Evolutionary conservation across 2,113 vertebrate genomes (phyloP).

Genomic region (Cebus imitator): DNA sequence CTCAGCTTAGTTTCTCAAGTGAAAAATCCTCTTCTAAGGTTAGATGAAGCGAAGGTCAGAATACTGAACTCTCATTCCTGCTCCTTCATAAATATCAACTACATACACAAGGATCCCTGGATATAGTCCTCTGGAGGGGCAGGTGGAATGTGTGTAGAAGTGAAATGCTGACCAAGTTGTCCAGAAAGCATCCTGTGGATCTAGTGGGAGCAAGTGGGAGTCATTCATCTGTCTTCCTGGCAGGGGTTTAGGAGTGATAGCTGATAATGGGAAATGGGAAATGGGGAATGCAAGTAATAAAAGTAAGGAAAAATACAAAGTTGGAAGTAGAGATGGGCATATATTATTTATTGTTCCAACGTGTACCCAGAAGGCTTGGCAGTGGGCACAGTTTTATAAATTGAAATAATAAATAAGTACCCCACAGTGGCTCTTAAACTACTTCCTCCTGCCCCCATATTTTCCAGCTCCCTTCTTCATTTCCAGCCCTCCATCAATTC

Average conservation of each 20-base stretch:
- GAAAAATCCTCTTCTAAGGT: slow-evolving; percentile 47
- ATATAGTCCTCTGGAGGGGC: slow-evolving; percentile 12
- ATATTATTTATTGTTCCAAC: slow-evolving; percentile 56
- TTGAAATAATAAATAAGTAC: slow-evolving; percentile 73
- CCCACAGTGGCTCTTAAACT: slow-evolving; percentile 53
- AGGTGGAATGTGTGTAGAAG: background rate
- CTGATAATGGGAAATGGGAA: slow-evolving; percentile 65
- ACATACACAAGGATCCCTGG: background rate
- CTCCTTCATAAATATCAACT: slow-evolving; percentile 3
- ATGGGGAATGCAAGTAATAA: slow-evolving; percentile 67
- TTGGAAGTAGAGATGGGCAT: slow-evolving; percentile 58
- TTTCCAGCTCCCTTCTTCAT: slow-evolving; percentile 60
- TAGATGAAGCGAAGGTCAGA: slow-evolving; percentile 23
- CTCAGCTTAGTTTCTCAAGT: background rate
- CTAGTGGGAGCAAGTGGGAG: slow-evolving; percentile 41
- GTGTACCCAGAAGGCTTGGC: slow-evolving; percentile 61
- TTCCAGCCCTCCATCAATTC: slow-evolving; percentile 27
- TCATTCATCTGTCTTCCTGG: slow-evolving; percentile 50
- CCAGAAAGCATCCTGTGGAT: slow-evolving; percentile 56
- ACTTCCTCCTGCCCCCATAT: background rate
- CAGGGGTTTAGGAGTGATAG: slow-evolving; percentile 56
- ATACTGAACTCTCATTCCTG: background rate
- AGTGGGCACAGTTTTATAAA: slow-evolving; percentile 58
- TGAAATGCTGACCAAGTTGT: slow-evolving; percentile 55
- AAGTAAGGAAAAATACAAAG: slow-evolving; percentile 66